A percentile compares a stretch with the other conserved stretches of the same genome.
phyloP scores from a whole-genome alignment of 2,113 vertebrate genomes.

The Callocephalon fimbriatum region DNA sequence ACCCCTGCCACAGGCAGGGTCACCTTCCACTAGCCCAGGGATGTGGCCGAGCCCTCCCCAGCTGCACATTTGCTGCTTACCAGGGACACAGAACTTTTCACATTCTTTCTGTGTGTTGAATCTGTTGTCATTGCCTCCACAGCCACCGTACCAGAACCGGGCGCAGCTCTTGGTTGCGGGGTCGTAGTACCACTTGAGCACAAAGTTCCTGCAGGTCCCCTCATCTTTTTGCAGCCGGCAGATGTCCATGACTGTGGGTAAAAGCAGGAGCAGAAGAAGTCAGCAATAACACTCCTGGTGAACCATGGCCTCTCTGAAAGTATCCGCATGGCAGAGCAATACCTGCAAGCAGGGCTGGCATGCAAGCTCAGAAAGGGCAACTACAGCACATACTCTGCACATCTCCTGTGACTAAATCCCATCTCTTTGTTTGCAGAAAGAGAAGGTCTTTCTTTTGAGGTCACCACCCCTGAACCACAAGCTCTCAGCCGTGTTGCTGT shows the following conservation, averaged over 20 bases:
- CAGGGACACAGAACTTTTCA: slow-evolving; percentile 83
- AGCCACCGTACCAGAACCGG: slow-evolving; percentile 95
- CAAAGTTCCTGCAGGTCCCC: slow-evolving; percentile 85
- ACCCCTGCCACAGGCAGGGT: too few relatives aligned
- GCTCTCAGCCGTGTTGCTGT: not conserved
- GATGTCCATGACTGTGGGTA: slow-evolving; percentile 65
- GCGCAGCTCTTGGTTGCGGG: slow-evolving; percentile 78
- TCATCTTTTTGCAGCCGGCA: slow-evolving; percentile 85
- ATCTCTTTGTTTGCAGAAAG: not conserved
- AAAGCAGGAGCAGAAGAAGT: not conserved
- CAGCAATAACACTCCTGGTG: not conserved
- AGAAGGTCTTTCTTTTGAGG: not conserved
- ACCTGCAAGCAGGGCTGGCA: not conserved
- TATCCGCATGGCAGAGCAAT: not conserved
- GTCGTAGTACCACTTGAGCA: slow-evolving; percentile 90
- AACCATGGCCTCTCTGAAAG: not conserved
- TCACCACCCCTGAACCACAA: not conserved
- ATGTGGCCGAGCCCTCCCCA: not conserved
- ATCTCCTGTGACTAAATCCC: not conserved
- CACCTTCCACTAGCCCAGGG: not conserved
- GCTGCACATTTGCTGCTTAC: slow-evolving; percentile 53
- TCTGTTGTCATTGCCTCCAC: slow-evolving; percentile 90
- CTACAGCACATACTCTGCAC: not conserved
- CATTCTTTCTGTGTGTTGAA: slow-evolving; percentile 89
- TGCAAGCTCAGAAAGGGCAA: not conserved